Evolutionary conservation across 2,113 vertebrate species (phyloP).

Genomic region (Clarias magur): DNA sequence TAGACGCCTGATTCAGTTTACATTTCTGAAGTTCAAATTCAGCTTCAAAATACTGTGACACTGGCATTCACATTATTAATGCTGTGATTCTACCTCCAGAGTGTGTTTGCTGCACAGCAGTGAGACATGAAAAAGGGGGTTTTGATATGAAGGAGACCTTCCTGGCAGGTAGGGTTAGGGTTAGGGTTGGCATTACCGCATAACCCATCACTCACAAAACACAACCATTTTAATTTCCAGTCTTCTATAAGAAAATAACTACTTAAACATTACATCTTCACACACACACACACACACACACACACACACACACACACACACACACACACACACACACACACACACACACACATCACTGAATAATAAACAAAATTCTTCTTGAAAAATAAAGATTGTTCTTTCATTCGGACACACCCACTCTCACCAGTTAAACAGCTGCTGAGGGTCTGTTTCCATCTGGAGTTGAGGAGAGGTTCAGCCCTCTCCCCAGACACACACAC

Average conservation of each 20-base stretch:
- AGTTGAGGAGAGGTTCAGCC: slow-evolving; percentile 77
- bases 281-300: neutral
- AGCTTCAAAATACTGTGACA: neutral
- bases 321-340: neutral
- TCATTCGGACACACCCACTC: slow-evolving; percentile 68
- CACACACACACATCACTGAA: neutral
- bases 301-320: neutral
- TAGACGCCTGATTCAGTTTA: neutral
- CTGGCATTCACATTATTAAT: neutral
- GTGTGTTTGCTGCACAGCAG: neutral
- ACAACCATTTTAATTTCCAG: slow-evolving; percentile 31
- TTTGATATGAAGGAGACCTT: slow-evolving; percentile 30
- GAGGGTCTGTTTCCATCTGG: slow-evolving; percentile 75
- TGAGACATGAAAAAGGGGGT: neutral
- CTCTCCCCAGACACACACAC: slow-evolving; percentile 27
- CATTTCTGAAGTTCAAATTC: neutral
- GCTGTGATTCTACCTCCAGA: neutral
- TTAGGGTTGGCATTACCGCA: slow-evolving; percentile 8
- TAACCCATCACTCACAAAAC: slow-evolving; percentile 39
- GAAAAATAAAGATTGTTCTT: neutral
- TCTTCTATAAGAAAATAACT: neutral
- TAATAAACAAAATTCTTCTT: neutral
- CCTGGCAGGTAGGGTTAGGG: neutral
- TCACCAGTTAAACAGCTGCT: slow-evolving; percentile 91
- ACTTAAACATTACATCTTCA: neutral